phyloP scores from a whole-genome alignment of 2,113 vertebrate genomes.

The Muscicapa adusta region DNA sequence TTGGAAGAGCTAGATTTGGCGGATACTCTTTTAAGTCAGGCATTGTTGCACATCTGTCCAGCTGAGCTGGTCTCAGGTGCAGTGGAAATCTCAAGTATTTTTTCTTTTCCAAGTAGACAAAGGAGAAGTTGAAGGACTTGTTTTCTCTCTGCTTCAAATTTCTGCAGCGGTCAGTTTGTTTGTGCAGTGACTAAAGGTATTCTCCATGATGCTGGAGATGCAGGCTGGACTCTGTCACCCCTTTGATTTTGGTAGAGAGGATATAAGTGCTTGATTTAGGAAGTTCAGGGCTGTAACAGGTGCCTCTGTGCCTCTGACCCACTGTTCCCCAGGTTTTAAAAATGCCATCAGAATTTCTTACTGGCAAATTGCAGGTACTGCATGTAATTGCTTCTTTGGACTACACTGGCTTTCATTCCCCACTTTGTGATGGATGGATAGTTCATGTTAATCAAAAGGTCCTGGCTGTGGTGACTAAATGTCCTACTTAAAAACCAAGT shows the following conservation, averaged over 20 bases:
- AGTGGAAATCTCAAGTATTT: not conserved
- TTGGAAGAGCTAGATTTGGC: not conserved
- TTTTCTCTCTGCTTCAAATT: not conserved
- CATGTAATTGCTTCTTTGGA: not conserved
- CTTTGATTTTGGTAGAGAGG: not conserved
- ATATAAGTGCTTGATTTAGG: not conserved
- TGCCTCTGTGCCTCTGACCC: not conserved
- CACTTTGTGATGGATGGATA: not conserved
- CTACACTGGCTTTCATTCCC: not conserved
- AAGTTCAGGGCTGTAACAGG: not conserved
- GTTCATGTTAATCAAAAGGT: not conserved
- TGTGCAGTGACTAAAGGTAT: not conserved
- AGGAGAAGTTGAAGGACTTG: not conserved
- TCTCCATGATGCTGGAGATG: not conserved
- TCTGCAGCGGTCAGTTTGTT: not conserved
- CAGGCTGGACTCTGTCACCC: not conserved
- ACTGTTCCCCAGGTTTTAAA: not conserved
- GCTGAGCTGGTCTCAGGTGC: not conserved
- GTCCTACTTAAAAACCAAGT: not conserved
- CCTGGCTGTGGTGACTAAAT: not conserved
- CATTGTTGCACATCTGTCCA: not conserved
- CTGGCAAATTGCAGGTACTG: not conserved
- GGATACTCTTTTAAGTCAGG: not conserved
- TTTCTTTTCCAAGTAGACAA: not conserved
- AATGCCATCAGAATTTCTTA: not conserved